Evolutionary conservation across 2,797 vertebrate genomes (phyloP), one percentile per base, ranked within the genome.

Genomic region (Rachycentron canadum): DNA sequence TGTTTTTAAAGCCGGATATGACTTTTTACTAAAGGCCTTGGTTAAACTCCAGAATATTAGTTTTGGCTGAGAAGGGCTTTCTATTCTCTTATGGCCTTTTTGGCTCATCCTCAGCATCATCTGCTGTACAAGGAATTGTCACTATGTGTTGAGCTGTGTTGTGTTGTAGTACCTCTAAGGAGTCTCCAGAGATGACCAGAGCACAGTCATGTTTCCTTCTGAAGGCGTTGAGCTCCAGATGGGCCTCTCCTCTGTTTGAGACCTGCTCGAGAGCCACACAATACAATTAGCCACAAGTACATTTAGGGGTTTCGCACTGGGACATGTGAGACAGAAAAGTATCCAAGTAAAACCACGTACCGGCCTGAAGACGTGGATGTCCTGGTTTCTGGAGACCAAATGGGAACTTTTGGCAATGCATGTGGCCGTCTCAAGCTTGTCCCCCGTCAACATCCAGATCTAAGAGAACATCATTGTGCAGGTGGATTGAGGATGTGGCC

Each of bases 371-470:
- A 99, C 84, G 45, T 99, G 98, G 73, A 98, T 95, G 84, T 99
- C 97, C 78, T 99, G 98, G 81, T 89, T 96, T 66, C 98, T 95
- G 43, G 97, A 97, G 12, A 99, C 98, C 87, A 99, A 91, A 45
- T 98, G 98, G 63, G 98, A 99, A 88, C 98, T 99, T 90, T 99
- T 99, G 0, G 98, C 98, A 57, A 99, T 99, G 90, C 98, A 99
- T 0, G 98, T 99, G 1, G 98, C 98, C 0, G 98, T 99, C 89
- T 99, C 98, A 0, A 99, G 94, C 76, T 99, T 99, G 91, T 99
- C 98, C 10, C 98, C 98, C 0, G 98, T 99, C 85, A 99, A 86
- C 98, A 99, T 99, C 98, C 98, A 99, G 87, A 99, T 97, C 98
- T 99, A 78, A 77, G 88, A 7, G 84, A 50, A 41, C 2, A 17